Evolutionary conservation across 1,140 invertebrate genomes (phyloP).

Genomic region (Drosophila erecta): DNA sequence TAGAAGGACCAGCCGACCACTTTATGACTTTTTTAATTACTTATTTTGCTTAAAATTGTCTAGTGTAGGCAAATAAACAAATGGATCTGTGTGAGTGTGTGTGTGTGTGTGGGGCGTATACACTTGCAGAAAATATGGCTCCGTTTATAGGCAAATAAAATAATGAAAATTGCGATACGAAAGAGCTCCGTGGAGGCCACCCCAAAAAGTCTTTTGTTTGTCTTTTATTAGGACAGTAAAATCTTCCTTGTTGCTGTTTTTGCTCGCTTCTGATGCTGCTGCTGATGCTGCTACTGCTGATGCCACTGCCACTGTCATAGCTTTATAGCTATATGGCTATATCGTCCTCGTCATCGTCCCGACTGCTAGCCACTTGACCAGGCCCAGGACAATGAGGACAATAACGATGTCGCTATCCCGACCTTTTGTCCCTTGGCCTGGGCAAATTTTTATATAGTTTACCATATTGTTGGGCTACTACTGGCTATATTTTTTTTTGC

Average conservation of each 20-base stretch:
- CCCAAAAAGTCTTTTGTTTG: slow-evolving; percentile 77
- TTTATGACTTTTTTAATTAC: slow-evolving; percentile 83
- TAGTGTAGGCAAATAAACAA: slow-evolving; percentile 73
- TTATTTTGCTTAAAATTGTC: slow-evolving; percentile 77
- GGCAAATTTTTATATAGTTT: slow-evolving; percentile 81
- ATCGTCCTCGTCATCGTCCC: slow-evolving; percentile 36
- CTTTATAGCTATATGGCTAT: slow-evolving; percentile 10
- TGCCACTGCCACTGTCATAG: neutral
- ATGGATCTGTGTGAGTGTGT: slow-evolving; percentile 58
- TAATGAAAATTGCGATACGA: slow-evolving; percentile 83
- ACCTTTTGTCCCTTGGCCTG: slow-evolving; percentile 72
- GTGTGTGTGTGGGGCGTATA: slow-evolving; percentile 40
- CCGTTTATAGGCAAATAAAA: slow-evolving; percentile 84
- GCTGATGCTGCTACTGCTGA: slow-evolving; percentile 7
- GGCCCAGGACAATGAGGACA: slow-evolving; percentile 74
- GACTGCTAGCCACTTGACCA: slow-evolving; percentile 71
- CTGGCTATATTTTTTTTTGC: neutral
- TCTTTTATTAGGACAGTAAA: slow-evolving; percentile 83
- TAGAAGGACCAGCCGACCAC: slow-evolving; percentile 40
- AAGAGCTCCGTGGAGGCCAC: slow-evolving; percentile 51
- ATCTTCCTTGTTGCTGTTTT: slow-evolving; percentile 69
- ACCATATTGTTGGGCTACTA: slow-evolving; percentile 69
- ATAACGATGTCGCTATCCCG: slow-evolving; percentile 72
- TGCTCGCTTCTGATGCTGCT: slow-evolving; percentile 35
- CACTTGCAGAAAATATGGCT: slow-evolving; percentile 77